These are phyloP conservation scores for Trochalopteron elliotii DNA, from an alignment of 2,113 vertebrate genomes.

Conservation along the genomic window DNA sequence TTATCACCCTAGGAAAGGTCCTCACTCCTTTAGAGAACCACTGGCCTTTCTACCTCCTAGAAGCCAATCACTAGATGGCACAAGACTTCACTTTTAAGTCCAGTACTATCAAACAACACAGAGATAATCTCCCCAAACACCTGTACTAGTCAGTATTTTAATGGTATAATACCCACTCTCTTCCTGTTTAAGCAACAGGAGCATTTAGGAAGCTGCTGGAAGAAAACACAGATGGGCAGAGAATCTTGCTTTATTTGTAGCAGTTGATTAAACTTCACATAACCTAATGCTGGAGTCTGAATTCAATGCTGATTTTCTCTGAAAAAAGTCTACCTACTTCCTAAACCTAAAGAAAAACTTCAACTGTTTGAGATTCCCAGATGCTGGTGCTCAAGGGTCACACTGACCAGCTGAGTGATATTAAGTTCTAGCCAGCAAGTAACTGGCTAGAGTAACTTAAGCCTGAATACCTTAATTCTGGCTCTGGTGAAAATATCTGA, in stretches of 20 bases:
- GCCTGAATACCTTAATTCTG: background rate
- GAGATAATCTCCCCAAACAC: background rate
- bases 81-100: background rate
- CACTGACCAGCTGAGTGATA: background rate
- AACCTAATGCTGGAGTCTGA: background rate
- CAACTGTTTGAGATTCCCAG: background rate
- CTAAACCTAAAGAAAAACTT: background rate
- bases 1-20: background rate
- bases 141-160: background rate
- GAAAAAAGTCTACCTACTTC: background rate
- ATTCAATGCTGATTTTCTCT: background rate
- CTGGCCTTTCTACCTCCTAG: background rate
- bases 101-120: background rate
- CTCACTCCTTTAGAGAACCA: background rate
- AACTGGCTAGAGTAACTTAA: conserved; percentile 32
- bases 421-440: background rate
- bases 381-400: background rate
- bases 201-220: background rate
- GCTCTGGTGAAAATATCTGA: background rate
- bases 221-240: background rate
- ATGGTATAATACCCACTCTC: background rate
- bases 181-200: background rate
- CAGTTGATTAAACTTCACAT: background rate
- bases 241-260: background rate
- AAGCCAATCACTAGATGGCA: conserved; percentile 65